Conservation (phyloP, 2,888 invertebrate genomes). For the Microctonus hyperodae region DNA sequence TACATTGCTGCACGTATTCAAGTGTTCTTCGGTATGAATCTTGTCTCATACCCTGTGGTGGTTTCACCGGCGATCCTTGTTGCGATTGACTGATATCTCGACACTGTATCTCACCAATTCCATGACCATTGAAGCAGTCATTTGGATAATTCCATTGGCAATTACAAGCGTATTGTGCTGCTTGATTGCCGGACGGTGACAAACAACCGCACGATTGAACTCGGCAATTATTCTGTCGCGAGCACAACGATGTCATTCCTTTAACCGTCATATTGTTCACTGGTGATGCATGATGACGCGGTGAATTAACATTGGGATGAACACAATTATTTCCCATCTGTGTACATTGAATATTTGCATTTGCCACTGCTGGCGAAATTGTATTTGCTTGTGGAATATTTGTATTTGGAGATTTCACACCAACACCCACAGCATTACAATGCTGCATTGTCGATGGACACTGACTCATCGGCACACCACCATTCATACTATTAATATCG, state of each 20-base stretch:
- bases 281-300: slow-evolving; percentile 35
- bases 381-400: slow-evolving; percentile 44
- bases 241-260: slow-evolving; percentile 50
- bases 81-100: slow-evolving; percentile 74
- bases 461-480: slow-evolving; percentile 62
- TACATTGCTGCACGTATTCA: slow-evolving; percentile 90
- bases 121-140: slow-evolving; percentile 63
- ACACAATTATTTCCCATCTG: slow-evolving; percentile 43
- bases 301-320: slow-evolving; percentile 44
- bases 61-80: slow-evolving; percentile 58
- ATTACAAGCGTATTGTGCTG: slow-evolving; percentile 45
- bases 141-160: slow-evolving; percentile 67
- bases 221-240: slow-evolving; percentile 45
- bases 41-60: slow-evolving; percentile 74
- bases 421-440: slow-evolving; percentile 38
- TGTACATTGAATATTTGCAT: slow-evolving; percentile 40
- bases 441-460: slow-evolving; percentile 57
- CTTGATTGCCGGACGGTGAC: slow-evolving; percentile 38
- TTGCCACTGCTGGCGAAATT: slow-evolving; percentile 40
- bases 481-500: slow-evolving; percentile 27
- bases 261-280: slow-evolving; percentile 34
- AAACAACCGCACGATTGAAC: slow-evolving; percentile 46
- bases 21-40: slow-evolving; percentile 89
- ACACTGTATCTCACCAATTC: slow-evolving; percentile 71
- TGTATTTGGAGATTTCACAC: slow-evolving; percentile 30